Evolutionary conservation across 1,140 invertebrate genomes (phyloP).

Genomic region (Philotrypesis tridentata): DNA sequence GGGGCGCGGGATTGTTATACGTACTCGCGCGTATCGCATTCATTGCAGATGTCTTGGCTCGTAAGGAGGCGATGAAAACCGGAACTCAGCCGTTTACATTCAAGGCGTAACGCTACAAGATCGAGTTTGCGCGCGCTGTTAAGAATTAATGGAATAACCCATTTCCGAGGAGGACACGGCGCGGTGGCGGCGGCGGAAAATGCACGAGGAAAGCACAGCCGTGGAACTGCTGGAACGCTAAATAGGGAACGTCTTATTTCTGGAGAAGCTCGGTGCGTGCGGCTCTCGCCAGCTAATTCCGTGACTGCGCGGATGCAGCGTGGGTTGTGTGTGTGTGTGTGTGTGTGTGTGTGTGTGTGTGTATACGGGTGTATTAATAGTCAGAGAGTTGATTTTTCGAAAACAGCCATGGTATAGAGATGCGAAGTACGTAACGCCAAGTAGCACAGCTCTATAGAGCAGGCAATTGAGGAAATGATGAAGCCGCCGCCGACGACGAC

Average conservation of each 20-base stretch:
- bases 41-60: no score
- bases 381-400: not conserved
- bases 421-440: not conserved
- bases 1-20: no score
- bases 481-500: not conserved
- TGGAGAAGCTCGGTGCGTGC: not conserved
- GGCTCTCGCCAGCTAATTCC: not conserved
- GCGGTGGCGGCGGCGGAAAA: not conserved
- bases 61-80: no score
- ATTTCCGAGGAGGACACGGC: not conserved
- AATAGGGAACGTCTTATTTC: conserved; percentile 4
- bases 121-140: no score
- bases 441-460: not conserved
- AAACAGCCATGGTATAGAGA: no score
- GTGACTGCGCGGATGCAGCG: no score
- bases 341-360: no score
- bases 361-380: not conserved
- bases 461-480: not conserved
- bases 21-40: no score
- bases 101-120: no score
- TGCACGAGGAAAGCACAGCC: no score
- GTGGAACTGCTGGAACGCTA: not conserved
- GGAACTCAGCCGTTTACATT: no score
- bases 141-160: not conserved
- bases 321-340: no score